Evolutionary conservation across 2,797 vertebrate species (phyloP).

Genomic region (Synanceia verrucosa): DNA sequence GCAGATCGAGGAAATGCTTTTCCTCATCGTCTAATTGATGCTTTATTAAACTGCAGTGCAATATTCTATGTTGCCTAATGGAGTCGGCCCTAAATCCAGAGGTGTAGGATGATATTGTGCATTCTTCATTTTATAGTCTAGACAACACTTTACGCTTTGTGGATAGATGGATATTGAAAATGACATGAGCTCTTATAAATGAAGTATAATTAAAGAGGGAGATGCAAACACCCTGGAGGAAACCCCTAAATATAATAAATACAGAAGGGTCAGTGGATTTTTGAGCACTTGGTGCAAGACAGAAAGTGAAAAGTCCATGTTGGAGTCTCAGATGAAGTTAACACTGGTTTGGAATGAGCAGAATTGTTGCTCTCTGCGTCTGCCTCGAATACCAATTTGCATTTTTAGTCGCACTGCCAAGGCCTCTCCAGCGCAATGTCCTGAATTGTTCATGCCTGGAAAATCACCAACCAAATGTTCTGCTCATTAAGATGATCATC

Average conservation of each 20-base stretch:
- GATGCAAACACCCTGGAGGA: slow-evolving; percentile 45
- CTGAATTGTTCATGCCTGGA: slow-evolving; percentile 82
- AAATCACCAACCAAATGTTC: slow-evolving; percentile 84
- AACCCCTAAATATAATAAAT: slow-evolving; percentile 58
- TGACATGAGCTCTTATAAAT: slow-evolving; percentile 44
- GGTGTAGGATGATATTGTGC: slow-evolving; percentile 71
- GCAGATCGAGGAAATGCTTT: slow-evolving; percentile 48
- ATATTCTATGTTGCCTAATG: slow-evolving; percentile 72
- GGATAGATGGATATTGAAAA: slow-evolving; percentile 52
- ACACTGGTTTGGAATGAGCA: slow-evolving; percentile 75
- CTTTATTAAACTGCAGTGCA: slow-evolving; percentile 64
- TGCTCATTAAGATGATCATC: slow-evolving; percentile 80
- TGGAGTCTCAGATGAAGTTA: slow-evolving; percentile 74
- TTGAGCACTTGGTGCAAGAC: slow-evolving; percentile 44
- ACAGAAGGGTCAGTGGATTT: slow-evolving; percentile 42
- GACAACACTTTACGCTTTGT: slow-evolving; percentile 58
- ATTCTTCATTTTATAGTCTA: slow-evolving; percentile 63
- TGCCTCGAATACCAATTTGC: slow-evolving; percentile 84
- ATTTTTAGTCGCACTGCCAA: slow-evolving; percentile 81
- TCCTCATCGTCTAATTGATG: slow-evolving; percentile 74
- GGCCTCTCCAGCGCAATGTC: slow-evolving; percentile 74
- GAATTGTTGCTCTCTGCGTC: slow-evolving; percentile 73
- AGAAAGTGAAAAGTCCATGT: slow-evolving; percentile 65
- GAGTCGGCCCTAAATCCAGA: slow-evolving; percentile 58
- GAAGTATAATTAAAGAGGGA: slow-evolving; percentile 58